Conservation (phyloP, 2,797 vertebrate species). For the Spinus olivaceus region DNA sequence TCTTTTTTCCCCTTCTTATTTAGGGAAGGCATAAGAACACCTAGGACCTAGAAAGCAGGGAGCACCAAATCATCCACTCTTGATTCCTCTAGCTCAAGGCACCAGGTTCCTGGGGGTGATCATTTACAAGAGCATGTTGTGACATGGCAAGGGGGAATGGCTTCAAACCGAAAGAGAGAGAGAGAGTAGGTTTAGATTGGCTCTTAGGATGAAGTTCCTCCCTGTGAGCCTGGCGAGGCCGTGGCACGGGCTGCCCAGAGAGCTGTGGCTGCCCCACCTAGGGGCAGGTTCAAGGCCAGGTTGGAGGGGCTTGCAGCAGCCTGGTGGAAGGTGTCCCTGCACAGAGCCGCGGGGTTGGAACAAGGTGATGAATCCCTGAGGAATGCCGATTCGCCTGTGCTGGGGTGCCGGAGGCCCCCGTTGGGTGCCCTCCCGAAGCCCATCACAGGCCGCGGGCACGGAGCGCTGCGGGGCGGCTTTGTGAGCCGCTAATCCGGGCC, state of each 20-base stretch:
- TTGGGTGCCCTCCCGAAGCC: background rate
- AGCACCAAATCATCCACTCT: background rate
- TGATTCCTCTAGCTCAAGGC: background rate
- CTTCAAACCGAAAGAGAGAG: background rate
- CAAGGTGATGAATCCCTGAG: background rate
- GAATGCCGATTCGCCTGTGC: background rate
- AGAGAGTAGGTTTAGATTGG: background rate
- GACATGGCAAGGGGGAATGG: background rate
- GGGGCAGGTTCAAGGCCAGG: background rate
- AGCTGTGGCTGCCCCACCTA: background rate
- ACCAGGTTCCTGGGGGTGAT: background rate
- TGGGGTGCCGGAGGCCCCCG: background rate
- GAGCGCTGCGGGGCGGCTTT: conserved; percentile 70
- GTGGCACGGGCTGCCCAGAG: background rate
- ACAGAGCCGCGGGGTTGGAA: background rate
- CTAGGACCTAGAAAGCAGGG: background rate
- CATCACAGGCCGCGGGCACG: background rate
- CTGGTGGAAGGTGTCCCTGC: background rate
- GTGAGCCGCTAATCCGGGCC: conserved; percentile 92
- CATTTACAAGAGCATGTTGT: background rate
- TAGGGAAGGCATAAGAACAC: background rate
- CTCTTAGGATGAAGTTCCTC: background rate
- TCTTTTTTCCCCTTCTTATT: background rate
- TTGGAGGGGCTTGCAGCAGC: background rate
- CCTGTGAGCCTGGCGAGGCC: background rate